Evolutionary conservation across 2,888 invertebrate genomes (phyloP).

Genomic region (Unio delphinus): DNA sequence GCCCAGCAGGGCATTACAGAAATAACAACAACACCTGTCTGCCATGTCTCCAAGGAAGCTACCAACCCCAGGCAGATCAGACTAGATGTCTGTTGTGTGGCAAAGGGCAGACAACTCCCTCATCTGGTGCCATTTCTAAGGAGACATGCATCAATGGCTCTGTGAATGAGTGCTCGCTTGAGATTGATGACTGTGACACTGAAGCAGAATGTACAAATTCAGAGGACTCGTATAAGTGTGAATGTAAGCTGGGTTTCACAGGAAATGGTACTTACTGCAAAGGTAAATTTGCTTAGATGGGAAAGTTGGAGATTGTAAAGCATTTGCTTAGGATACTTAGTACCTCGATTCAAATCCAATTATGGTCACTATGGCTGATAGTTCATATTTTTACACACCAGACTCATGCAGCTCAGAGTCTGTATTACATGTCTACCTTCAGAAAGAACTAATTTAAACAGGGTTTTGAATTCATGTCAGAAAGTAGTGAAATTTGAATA

Average conservation of each 20-base stretch:
- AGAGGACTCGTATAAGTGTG: conserved; percentile 40
- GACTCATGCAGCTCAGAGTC: too few relatives aligned
- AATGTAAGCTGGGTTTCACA: conserved; percentile 45
- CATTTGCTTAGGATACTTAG: too few relatives aligned
- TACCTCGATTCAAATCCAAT: too few relatives aligned
- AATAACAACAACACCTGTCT: conserved; percentile 38
- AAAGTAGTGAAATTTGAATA: too few relatives aligned
- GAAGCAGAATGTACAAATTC: conserved; percentile 42
- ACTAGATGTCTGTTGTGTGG: conserved; percentile 48
- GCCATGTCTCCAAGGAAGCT: conserved; percentile 50
- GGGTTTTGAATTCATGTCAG: too few relatives aligned
- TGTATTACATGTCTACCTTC: too few relatives aligned
- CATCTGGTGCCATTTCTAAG: conserved; percentile 29
- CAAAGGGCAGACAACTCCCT: conserved; percentile 40
- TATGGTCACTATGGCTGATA: too few relatives aligned
- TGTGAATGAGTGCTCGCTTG: conserved; percentile 47
- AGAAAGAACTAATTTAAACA: too few relatives aligned
- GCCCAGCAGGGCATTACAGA: conserved; percentile 40
- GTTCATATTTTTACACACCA: too few relatives aligned
- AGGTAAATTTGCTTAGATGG: conserved; percentile 19
- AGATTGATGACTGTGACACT: conserved; percentile 40
- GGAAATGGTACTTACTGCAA: conserved; percentile 43
- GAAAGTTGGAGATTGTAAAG: too few relatives aligned
- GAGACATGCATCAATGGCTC: conserved; percentile 38
- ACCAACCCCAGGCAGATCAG: conserved; percentile 41